phyloP scores from a whole-genome alignment of 2,113 vertebrate genomes.

The Gadus macrocephalus region DNA sequence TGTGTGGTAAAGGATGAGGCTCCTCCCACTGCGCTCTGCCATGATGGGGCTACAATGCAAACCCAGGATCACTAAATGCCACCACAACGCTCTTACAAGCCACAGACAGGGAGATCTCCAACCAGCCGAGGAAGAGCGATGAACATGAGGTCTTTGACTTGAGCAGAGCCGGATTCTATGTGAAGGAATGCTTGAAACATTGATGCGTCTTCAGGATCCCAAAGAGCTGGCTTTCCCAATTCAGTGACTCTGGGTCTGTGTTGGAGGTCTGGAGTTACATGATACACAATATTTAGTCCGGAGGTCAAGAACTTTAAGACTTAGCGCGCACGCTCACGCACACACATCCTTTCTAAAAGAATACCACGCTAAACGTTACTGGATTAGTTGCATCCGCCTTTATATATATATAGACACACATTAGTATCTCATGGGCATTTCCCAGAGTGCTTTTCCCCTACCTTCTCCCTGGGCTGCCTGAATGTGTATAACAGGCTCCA shows the following conservation, averaged over 20 bases:
- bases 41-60: constrained; percentile 37
- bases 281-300: constrained; percentile 72
- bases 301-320: constrained; percentile 99
- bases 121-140: constrained; percentile 43
- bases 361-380: too few species aligned
- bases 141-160: constrained; percentile 48
- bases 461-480: constrained; percentile 26
- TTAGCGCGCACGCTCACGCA: constrained; percentile 33
- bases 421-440: too few species aligned
- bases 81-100: constrained; percentile 28
- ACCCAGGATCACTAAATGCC: constrained; percentile 42
- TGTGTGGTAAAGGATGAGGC: constrained; percentile 59
- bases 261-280: constrained; percentile 20
- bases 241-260: constrained; percentile 33
- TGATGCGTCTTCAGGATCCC: constrained; percentile 48
- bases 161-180: constrained; percentile 48
- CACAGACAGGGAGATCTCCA: constrained; percentile 25
- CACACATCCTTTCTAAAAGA: too few species aligned
- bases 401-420: too few species aligned
- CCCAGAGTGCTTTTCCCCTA: too few species aligned
- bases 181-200: constrained; percentile 62
- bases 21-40: constrained; percentile 45
- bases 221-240: constrained; percentile 25
- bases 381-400: too few species aligned
- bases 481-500: constrained; percentile 57